Base-by-base conservation (phyloP, 2,797 vertebrate genomes). In the Pipistrellus pipistrellus region DNA sequence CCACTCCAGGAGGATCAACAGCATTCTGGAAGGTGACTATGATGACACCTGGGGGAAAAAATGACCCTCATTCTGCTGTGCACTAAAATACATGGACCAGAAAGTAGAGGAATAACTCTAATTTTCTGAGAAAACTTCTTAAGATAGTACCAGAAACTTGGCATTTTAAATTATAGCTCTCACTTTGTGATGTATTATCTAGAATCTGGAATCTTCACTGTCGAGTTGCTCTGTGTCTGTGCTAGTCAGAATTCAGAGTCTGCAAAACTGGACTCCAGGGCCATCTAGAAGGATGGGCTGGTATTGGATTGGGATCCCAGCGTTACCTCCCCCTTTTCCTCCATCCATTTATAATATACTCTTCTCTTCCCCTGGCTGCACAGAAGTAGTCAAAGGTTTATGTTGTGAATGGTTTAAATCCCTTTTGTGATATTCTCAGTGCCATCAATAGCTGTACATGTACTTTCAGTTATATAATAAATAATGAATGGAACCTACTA, bases 41-140 rank as follows among this genome's bases (percentile, higher is more conserved):
- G 72, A 88, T 76, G 21, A 68, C 15, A 51, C 51, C n/a, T 44
- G 32, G 38, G 41, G 48, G 90, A 83, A 38, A 38, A 83, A 46
- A 62, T 41, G 21, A 13, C 85, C 14, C 46, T 66, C 6, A 18
- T 32, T 77, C 84, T 27, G 32, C 44, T 87, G 13, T 86, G n/a
- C 69, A 10, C 44, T 76, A 32, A 88, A 73, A 81, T 53, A 38
- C 44, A 44, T 51, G 14, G 38, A 17, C 8, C 9, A 23, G 8
- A 72, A 88, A 78, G 7, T 20, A 80, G 72, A 46, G 18, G 17
- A 85, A 73, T 27, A 90, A 17, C 11, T 75, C 6, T 25, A 64
- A 25, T 95, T 78, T 96, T 86, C 84, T 75, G 57, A 86, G 68
- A n/a, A 84, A 90, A 86, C 64, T 20, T 11, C 20, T 81, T 69